Evolutionary conservation across 2,888 invertebrate species (phyloP).

Genomic region (Hydraecia micacea): DNA sequence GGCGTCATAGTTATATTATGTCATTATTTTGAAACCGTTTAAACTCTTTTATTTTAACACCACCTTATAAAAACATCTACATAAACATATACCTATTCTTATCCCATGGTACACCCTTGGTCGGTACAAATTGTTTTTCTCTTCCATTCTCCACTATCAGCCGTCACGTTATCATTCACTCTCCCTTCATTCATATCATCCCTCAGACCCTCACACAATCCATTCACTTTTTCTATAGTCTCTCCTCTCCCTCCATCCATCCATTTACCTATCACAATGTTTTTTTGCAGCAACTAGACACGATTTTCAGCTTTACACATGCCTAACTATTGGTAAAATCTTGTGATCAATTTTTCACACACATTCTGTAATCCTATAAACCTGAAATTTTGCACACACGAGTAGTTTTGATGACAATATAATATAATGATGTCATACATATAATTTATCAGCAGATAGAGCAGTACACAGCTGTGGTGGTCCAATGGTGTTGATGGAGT

Average conservation of each 20-base stretch:
- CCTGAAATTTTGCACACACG: too few species aligned
- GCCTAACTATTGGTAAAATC: neutral
- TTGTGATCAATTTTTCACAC: too few species aligned
- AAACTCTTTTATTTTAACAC: neutral
- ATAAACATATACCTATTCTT: neutral
- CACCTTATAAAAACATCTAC: neutral
- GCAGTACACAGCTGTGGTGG: too few species aligned
- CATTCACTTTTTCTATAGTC: neutral
- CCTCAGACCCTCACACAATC: neutral
- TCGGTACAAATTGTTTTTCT: neutral
- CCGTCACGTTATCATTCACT: neutral
- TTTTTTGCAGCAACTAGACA: neutral
- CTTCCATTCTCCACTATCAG: neutral
- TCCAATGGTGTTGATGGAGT: too few species aligned
- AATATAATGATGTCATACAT: too few species aligned
- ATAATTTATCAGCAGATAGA: too few species aligned
- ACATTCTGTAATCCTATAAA: too few species aligned
- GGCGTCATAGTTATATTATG: neutral
- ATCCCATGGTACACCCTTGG: neutral
- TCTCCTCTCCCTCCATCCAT: too few species aligned
- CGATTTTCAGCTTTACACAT: neutral
- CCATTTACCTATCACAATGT: neutral
- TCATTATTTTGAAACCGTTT: neutral
- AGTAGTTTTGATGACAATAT: too few species aligned
- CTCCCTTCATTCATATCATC: neutral